These are phyloP conservation scores for Temnothorax nylanderi DNA, from an alignment of 1,140 invertebrate species.

Conservation along the genomic window DNA sequence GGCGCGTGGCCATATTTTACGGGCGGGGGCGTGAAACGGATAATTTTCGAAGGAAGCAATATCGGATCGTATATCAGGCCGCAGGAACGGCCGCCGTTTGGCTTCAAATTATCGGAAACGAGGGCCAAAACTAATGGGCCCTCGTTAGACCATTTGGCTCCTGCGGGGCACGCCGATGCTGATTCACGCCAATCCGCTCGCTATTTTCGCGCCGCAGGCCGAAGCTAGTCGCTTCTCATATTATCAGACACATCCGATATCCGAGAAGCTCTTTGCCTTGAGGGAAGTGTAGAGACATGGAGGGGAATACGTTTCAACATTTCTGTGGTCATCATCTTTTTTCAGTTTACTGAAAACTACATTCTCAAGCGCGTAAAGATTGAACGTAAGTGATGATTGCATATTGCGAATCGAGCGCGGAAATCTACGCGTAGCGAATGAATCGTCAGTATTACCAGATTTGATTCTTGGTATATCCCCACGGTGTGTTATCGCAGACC, in stretches of 20 bases:
- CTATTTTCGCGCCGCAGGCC: constrained; percentile 76
- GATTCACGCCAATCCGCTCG: constrained; percentile 78
- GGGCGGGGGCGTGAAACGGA: constrained; percentile 80
- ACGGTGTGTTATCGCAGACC: constrained; percentile 87
- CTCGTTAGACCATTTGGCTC: constrained; percentile 79
- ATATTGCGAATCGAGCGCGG: background rate
- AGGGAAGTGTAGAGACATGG: background rate
- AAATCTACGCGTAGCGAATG: background rate
- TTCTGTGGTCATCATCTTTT: background rate
- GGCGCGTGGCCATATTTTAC: constrained; percentile 79
- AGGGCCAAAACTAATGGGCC: constrained; percentile 81
- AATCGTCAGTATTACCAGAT: constrained; percentile 74
- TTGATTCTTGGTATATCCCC: constrained; percentile 74
- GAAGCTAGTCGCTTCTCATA: background rate
- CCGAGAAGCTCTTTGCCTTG: background rate
- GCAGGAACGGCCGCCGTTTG: constrained; percentile 68
- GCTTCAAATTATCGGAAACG: constrained; percentile 84
- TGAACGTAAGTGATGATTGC: background rate
- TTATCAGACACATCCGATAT: background rate
- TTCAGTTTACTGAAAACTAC: constrained; percentile 2
- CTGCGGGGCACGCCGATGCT: constrained; percentile 75
- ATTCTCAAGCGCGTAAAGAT: background rate
- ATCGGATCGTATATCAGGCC: constrained; percentile 80
- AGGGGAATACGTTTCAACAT: background rate
- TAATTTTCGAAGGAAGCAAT: constrained; percentile 80